Percentiles rank a stretch among this genome's conserved stretches.
Evolutionary conservation across 92 coral and sea anemone genomes (phyloP).

Genomic region (Montipora capitata): DNA sequence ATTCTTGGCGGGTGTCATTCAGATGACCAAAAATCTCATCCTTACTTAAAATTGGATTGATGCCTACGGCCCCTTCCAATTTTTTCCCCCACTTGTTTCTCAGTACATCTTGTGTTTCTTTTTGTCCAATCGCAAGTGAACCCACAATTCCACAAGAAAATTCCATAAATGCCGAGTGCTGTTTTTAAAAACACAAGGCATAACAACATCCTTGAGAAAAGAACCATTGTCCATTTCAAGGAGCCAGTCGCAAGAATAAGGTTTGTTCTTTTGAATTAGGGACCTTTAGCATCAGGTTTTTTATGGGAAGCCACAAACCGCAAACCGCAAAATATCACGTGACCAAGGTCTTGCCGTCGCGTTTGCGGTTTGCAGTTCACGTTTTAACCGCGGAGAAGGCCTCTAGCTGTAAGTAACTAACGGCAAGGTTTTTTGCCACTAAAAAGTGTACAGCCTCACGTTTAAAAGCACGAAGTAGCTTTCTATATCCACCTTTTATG

Average conservation of each 20-base stretch:
- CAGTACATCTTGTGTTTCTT: constrained; percentile 17
- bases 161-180: constrained; percentile 48
- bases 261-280: background rate
- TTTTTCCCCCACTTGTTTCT: constrained; percentile 29
- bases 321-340: too few relatives aligned
- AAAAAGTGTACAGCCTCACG: too few relatives aligned
- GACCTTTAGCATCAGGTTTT: too few relatives aligned
- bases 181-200: constrained; percentile 23
- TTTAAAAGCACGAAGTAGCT: too few relatives aligned
- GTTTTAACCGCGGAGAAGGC: too few relatives aligned
- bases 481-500: too few relatives aligned
- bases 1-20: constrained; percentile 52
- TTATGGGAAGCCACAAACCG: too few relatives aligned
- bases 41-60: constrained; percentile 35
- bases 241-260: constrained; percentile 53
- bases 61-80: constrained; percentile 47
- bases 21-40: constrained; percentile 49
- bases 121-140: constrained; percentile 32
- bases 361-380: too few relatives aligned
- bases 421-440: too few relatives aligned
- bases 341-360: too few relatives aligned
- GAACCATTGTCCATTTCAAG: constrained; percentile 56
- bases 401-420: too few relatives aligned
- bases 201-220: constrained; percentile 29
- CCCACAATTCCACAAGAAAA: constrained; percentile 52